Evolutionary conservation across 2,888 invertebrate genomes (phyloP).

Genomic region (Xestia c-nigrum): DNA sequence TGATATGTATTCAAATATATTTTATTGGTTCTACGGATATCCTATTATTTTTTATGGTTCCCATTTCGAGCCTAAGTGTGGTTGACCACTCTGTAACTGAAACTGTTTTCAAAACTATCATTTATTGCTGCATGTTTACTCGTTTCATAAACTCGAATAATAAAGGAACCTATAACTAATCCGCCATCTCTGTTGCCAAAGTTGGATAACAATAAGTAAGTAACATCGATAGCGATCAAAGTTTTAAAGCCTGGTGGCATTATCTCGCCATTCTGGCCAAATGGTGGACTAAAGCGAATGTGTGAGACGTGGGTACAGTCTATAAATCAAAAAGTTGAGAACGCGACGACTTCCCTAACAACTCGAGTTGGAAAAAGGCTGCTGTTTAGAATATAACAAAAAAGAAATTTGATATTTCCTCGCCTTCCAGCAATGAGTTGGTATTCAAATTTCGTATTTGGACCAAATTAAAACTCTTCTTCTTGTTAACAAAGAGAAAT

Average conservation of each 20-base stretch:
- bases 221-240: constrained; percentile 67
- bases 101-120: constrained; percentile 7
- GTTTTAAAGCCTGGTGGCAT: constrained; percentile 69
- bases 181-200: constrained; percentile 27
- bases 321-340: constrained; percentile 81
- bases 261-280: constrained; percentile 76
- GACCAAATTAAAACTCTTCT: constrained; percentile 29
- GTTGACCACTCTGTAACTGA: constrained; percentile 14
- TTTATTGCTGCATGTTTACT: background rate
- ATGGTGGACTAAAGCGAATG: constrained; percentile 74
- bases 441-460: constrained; percentile 55
- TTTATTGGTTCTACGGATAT: constrained; percentile 36
- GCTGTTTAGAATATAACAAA: constrained; percentile 70
- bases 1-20: constrained; percentile 50
- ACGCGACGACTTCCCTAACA: constrained; percentile 74
- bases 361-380: constrained; percentile 73
- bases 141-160: background rate
- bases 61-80: constrained; percentile 21
- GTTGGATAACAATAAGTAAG: constrained; percentile 46
- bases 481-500: constrained; percentile 16
- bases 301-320: constrained; percentile 69
- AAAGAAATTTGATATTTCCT: constrained; percentile 43
- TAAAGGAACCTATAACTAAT: background rate
- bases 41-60: constrained; percentile 39
- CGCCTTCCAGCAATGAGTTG: constrained; percentile 53